Evolutionary conservation across 1,140 invertebrate genomes (phyloP), one percentile per base, ranked within the genome.

Genomic region (Bilobella aurantiaca): DNA sequence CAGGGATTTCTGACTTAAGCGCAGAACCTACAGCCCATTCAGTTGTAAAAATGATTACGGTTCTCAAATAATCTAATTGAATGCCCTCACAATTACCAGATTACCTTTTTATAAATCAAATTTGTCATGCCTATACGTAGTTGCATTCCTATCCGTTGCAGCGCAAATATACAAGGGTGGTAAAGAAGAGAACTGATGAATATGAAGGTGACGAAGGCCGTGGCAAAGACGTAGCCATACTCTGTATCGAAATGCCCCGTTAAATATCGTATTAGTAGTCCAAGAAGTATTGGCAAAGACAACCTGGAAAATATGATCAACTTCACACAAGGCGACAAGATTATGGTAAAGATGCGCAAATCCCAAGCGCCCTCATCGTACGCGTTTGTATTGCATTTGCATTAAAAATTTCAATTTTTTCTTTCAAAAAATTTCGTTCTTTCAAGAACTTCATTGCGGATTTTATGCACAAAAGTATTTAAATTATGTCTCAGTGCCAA

Each of bases 41-140:
- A 29, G 12, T 18, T n/a, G 32, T 63, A 58, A 23, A 63, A 12
- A 23, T n/a, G 18, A 21, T 23, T 30, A 18, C 21, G 0, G 42
- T 58, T 3, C 62, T 30, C 1, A 30, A n/a, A 31, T 63, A 63
- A 21, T 8, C 58, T 34, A 0, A 32, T 63, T 12, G 29, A 60
- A 62, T 30, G 32, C 46, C 49, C 66, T 68, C 74, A n/a, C n/a
- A n/a, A n/a, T n/a, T n/a, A n/a, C n/a, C n/a, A n/a, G n/a, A n/a
- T n/a, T n/a, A 82, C 81, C 77, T 84, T 84, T 76, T 79, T 78
- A 68, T 83, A 84, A 47, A 85, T 74, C 0, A 85, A 72, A 3
- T 79, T 76, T 69, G 79, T 82, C 62, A 77, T 78, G 0, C 82
- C 81, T 3, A 84, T 74, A 62, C 82, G 74, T 34, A 84, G 74